These are phyloP conservation scores for Dolichopus griseipennis DNA, from an alignment of 2,888 invertebrate genomes.

Conservation along the genomic window DNA sequence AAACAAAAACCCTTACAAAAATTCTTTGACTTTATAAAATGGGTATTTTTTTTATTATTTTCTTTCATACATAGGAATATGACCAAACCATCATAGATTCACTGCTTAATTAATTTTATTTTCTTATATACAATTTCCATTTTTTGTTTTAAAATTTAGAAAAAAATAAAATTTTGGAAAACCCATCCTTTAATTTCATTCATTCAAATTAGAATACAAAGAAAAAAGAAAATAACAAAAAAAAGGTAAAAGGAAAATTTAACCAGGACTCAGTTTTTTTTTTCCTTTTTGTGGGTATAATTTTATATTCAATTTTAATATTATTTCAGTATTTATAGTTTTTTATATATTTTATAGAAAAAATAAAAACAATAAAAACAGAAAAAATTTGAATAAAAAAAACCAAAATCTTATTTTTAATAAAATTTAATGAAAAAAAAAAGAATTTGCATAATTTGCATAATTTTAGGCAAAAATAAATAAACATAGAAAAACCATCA, in stretches of 20 bases:
- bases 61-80: too few relatives aligned
- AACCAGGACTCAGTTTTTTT: not conserved
- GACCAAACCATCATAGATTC: not conserved
- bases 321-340: too few relatives aligned
- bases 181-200: not conserved
- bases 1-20: too few relatives aligned
- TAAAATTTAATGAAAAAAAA: conserved; percentile 3
- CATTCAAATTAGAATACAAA: not conserved
- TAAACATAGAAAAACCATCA: not conserved
- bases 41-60: too few relatives aligned
- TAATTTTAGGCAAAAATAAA: not conserved
- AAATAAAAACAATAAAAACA: not conserved
- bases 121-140: too few relatives aligned
- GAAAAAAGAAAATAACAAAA: not conserved
- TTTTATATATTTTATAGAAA: not conserved
- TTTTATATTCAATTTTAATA: too few relatives aligned
- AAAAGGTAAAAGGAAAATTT: not conserved
- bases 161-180: not conserved
- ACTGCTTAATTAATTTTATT: not conserved
- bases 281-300: too few relatives aligned
- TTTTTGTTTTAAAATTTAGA: too few relatives aligned
- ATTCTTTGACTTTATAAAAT: too few relatives aligned
- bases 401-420: not conserved
- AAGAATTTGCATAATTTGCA: not conserved
- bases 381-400: not conserved